These are phyloP conservation scores for Sylvilagus bachmani DNA, from an alignment of 2,113 vertebrate species.

Conservation along the genomic window DNA sequence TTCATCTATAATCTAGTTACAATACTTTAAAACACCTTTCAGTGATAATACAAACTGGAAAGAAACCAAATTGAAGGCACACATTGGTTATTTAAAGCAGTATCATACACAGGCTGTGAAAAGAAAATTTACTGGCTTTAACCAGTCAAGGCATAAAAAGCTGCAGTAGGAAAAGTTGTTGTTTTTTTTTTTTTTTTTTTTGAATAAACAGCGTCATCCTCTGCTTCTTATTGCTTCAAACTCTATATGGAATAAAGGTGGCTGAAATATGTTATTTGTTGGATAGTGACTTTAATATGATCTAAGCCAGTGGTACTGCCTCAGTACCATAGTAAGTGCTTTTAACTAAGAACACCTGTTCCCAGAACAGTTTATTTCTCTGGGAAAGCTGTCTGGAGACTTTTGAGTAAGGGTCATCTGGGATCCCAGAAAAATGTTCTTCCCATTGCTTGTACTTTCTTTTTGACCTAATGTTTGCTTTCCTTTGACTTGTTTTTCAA, in stretches of 20 bases:
- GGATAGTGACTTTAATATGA: background rate
- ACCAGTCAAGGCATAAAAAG: background rate
- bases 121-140: background rate
- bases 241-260: background rate
- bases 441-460: background rate
- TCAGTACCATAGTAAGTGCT: background rate
- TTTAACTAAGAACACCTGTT: background rate
- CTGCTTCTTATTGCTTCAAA: background rate
- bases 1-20: slow-evolving; percentile 40
- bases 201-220: background rate
- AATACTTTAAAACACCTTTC: slow-evolving; percentile 20
- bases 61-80: background rate
- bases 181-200: background rate
- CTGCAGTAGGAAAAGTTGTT: background rate
- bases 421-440: background rate
- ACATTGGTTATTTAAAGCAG: slow-evolving; percentile 29
- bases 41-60: background rate
- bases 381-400: background rate
- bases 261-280: background rate
- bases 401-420: background rate
- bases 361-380: background rate
- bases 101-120: background rate
- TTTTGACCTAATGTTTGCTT: background rate
- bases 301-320: background rate
- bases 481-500: background rate